Evolutionary conservation across 2,888 invertebrate species (phyloP).

Genomic region (Papilio gigon): DNA sequence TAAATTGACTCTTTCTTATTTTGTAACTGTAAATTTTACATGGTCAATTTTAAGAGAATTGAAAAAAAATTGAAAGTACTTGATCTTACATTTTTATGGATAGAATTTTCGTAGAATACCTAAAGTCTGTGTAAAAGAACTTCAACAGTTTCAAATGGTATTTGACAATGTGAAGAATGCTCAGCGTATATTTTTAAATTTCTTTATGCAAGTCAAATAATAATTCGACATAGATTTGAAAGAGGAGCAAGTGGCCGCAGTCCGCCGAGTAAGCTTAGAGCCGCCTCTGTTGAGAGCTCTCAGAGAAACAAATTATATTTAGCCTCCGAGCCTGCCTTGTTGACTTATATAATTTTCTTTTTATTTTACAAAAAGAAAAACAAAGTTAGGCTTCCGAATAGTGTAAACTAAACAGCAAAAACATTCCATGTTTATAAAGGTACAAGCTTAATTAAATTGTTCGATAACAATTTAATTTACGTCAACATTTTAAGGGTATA

Average conservation of each 20-base stretch:
- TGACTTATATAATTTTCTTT: conserved; percentile 50
- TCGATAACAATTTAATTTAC: background rate
- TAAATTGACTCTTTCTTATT: background rate
- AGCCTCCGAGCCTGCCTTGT: conserved; percentile 55
- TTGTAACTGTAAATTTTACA: background rate
- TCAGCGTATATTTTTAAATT: conserved; percentile 3
- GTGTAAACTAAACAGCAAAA: no score
- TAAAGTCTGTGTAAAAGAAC: background rate
- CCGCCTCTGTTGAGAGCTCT: conserved; percentile 56
- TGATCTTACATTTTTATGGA: background rate
- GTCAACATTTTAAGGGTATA: background rate
- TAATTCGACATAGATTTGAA: conserved; percentile 37
- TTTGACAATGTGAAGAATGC: background rate
- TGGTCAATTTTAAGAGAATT: no score
- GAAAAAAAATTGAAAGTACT: no score
- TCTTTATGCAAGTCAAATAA: conserved; percentile 17
- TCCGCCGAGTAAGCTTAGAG: conserved; percentile 47
- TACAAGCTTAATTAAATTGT: background rate
- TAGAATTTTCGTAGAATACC: background rate
- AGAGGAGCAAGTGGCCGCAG: conserved; percentile 39
- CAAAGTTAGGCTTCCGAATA: no score
- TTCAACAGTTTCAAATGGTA: background rate
- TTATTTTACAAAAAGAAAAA: no score
- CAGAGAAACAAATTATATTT: conserved; percentile 62
- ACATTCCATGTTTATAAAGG: no score